Evolutionary conservation across 2,113 vertebrate species (phyloP).

Genomic region (Oreocharis arfaki): DNA sequence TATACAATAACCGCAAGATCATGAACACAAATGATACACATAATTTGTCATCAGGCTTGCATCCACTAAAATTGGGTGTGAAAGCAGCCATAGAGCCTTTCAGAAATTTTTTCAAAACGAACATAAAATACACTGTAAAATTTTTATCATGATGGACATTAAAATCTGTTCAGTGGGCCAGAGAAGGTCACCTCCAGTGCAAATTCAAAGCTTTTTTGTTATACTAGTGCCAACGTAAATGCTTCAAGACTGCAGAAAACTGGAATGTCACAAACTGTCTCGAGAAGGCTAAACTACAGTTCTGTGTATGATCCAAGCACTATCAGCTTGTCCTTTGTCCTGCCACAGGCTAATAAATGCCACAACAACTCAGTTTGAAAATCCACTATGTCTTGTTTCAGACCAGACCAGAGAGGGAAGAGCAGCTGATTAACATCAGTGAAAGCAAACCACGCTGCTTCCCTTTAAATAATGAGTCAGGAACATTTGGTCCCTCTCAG

Average conservation of each 20-base stretch:
- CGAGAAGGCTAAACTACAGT: background rate
- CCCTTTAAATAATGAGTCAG: background rate
- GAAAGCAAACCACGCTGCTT: background rate
- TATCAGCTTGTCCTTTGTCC: background rate
- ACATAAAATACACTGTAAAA: background rate
- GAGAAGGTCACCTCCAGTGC: background rate
- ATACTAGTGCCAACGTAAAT: background rate
- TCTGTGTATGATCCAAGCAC: background rate
- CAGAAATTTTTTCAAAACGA: background rate
- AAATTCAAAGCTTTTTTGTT: background rate
- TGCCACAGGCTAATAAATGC: background rate
- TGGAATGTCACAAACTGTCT: background rate
- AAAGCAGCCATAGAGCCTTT: background rate
- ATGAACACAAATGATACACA: background rate
- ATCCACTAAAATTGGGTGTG: background rate
- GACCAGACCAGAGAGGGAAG: background rate
- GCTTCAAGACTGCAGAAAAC: background rate
- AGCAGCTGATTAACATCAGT: fast-evolving
- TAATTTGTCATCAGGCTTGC: background rate
- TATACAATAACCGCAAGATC: background rate
- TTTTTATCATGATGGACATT: background rate
- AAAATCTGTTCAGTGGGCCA: background rate
- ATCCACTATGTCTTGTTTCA: background rate
- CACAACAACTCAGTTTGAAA: background rate
- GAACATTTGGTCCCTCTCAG: background rate